Percentiles rank a stretch among this genome's conserved stretches.
Conservation (phyloP, 2,113 vertebrate species). For the Prunella himalayana region DNA sequence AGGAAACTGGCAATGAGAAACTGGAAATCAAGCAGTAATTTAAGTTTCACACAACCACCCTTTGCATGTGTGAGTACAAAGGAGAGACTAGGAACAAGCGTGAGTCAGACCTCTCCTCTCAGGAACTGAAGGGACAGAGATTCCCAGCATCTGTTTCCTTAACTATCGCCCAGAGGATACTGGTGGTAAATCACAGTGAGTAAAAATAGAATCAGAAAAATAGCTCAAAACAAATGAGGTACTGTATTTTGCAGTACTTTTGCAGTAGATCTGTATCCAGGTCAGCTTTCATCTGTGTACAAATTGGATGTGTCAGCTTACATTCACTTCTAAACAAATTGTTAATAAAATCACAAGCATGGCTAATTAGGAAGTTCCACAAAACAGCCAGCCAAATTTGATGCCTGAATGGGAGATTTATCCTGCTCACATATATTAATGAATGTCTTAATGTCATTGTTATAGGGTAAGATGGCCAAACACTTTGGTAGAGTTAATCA, state of each 20-base stretch:
- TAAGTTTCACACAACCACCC: constrained; percentile 80
- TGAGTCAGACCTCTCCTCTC: constrained; percentile 83
- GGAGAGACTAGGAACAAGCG: constrained; percentile 74
- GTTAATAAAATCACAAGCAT: constrained; percentile 10
- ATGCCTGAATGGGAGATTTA: neutral
- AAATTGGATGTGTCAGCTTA: neutral
- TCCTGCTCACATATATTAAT: neutral
- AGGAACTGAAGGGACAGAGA: constrained; percentile 89
- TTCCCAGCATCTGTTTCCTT: constrained; percentile 98
- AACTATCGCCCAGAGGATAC: constrained; percentile 88
- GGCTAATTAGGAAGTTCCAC: neutral
- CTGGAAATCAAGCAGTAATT: constrained; percentile 85
- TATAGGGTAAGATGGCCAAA: neutral
- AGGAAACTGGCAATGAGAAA: constrained; percentile 89
- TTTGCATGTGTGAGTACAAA: constrained; percentile 89
- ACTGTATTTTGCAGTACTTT: constrained; percentile 19
- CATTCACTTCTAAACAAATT: constrained; percentile 1
- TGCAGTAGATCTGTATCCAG: neutral
- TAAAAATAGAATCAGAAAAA: constrained; percentile 87
- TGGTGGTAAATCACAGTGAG: constrained; percentile 85
- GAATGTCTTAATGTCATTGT: neutral
- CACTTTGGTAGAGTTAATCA: neutral
- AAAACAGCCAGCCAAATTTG: neutral
- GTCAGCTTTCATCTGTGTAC: constrained; percentile 10
- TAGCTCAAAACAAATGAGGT: constrained; percentile 65